Base-by-base conservation (phyloP, 2,113 vertebrate genomes). In the Ciconia maguari region DNA sequence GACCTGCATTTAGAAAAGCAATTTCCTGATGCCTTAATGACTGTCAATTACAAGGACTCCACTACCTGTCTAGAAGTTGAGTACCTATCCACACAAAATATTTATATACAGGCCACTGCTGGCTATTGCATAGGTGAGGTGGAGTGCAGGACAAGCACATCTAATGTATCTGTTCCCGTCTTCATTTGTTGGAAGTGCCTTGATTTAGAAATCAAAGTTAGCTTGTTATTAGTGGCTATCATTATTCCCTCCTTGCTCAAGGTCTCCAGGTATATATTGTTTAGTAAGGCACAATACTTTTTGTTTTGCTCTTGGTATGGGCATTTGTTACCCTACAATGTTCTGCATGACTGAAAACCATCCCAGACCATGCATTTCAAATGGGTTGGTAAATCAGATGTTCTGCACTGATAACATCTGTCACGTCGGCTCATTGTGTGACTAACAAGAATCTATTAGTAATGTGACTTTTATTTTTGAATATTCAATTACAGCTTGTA, bases 391-490 rank as follows among this genome's bases (percentile, higher is more conserved):
- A 89, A 79, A 76, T 55, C 44, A 87, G 58, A 75, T 48, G 20
- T 66, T 81, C 65, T 79, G 24, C 29, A 21, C 7, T 55, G 54
- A 16, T 36, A 60, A 57, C 4, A 22, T 64, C 76, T 87, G 36
- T 69, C 86, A 69, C 32, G 89, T 62, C 36, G 27, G 21, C 44
- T 79, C 38, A 13, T 26, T 81, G 27, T 71, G 34, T 89, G 74
- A 89, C 94, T 62, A 94, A 78, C 44, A 92, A 70, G 69, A 65
- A 87, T n/a, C 34, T 80, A 21, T 74, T 83, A 72, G 17, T 91
- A 65, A 88, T 21, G 6, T 75, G 88, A 75, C 12, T 85, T 91
- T 89, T 72, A 89, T 62, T 97, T 96, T 83, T 91, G 32, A 95
- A 89, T 88, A 91, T 89, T 90, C 25, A 69, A 2, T 92, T 94